Evolutionary conservation across 2,888 invertebrate species (phyloP), one percentile per base, ranked within the genome.

Genomic region (Macrosiphum euphorbiae): DNA sequence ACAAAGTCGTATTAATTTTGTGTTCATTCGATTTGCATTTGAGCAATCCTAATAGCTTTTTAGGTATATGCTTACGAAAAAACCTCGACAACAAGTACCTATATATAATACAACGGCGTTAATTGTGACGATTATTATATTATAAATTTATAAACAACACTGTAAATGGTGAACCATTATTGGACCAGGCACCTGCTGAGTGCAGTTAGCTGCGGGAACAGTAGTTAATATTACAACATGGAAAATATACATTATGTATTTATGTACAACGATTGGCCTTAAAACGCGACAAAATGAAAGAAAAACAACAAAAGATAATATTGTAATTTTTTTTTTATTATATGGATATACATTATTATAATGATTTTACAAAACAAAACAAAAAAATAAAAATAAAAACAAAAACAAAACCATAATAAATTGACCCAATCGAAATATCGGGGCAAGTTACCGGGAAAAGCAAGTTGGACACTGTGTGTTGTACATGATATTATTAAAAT

Each of bases 281-380:
- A 35, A 1, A 41, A 41, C 7, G 35, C 35, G 8, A 78, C 35
- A 20, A 58, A 86, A 58, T 28, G 16, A 67, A 67, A 67, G 50
- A 88, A 87, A 67, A 92, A 92, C 87, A 67, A 88, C 10, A 50
- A 50, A 58, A 44, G 28, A 52, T 67, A 92, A 88, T 92, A 88
- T 92, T 50, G 41, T 87, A 67, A 44, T 87, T 87, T 92, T 87
- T 85, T 91, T 90, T 93, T 90, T 90, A 90, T 90, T 87, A 94
- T 94, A 94, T 90, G 94, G 94, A 94, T 94, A 90, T 90, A 94
- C 89, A 93, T 93, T 89, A 94, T 90, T 94, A 94, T 86, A 94
- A 94, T 94, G 86, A 90, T 90, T 94, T 90, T 90, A 94, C 50
- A 94, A 94, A 94, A 94, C 93, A 86, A 94, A 93, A 94, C 52